Percentiles rank a stretch among this genome's conserved stretches.
phyloP scores from a whole-genome alignment of 2,797 vertebrate genomes.

The Cynodonichthys magdalenae region DNA sequence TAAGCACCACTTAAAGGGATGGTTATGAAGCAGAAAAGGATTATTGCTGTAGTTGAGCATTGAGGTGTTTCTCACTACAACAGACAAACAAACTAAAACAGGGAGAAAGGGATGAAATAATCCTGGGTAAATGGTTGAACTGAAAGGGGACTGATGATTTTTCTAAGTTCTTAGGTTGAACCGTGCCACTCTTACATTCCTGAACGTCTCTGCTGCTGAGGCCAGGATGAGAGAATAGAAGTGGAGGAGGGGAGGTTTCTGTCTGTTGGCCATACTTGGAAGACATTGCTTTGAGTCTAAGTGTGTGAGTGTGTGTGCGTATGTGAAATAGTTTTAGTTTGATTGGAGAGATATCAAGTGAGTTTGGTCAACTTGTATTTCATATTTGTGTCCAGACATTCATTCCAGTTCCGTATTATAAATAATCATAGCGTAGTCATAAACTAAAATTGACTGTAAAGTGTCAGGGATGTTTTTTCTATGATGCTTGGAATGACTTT shows the following conservation, averaged over 20 bases:
- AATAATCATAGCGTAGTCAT: neutral
- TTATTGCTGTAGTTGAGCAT: too few relatives aligned
- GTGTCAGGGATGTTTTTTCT: neutral
- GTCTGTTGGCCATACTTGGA: conserved; percentile 77
- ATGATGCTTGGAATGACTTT: neutral
- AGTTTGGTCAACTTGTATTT: neutral
- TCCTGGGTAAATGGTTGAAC: conserved; percentile 33
- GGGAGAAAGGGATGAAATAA: neutral
- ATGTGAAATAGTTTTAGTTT: conserved; percentile 7
- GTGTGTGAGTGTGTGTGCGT: conserved; percentile 14
- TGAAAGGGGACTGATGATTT: conserved; percentile 10
- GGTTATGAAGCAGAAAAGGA: conserved; percentile 13
- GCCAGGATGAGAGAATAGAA: conserved; percentile 49
- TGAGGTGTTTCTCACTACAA: conserved; percentile 25
- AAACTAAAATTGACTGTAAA: neutral
- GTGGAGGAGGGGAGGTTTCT: conserved; percentile 63
- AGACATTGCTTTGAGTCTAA: conserved; percentile 56
- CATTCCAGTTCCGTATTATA: neutral
- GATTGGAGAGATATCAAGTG: neutral
- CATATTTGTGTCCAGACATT: conserved; percentile 1
- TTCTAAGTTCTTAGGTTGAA: conserved; percentile 22
- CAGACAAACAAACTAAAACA: neutral
- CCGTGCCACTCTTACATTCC: conserved; percentile 66
- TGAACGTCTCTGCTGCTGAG: conserved; percentile 70
- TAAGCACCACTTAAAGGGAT: conserved; percentile 36